phyloP scores from a whole-genome alignment of 2,888 invertebrate species.

The Lycia hirtaria region DNA sequence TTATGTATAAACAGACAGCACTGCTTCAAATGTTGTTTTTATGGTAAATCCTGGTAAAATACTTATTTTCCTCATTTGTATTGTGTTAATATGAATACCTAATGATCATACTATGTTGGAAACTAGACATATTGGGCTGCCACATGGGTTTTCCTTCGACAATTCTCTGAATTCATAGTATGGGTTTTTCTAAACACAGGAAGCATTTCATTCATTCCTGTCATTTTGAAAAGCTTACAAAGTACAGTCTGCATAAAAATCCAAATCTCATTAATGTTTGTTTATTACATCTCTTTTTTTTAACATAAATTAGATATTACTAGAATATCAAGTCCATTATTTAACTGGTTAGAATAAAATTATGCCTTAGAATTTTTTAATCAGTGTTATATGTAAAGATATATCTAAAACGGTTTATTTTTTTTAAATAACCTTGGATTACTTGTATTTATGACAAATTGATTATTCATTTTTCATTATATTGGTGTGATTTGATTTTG shows the following conservation, averaged over 20 bases:
- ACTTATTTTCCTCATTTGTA: slow-evolving; percentile 21
- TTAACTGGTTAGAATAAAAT: not conserved
- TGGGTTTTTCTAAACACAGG: not conserved
- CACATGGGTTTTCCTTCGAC: slow-evolving; percentile 19
- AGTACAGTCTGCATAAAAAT: not conserved
- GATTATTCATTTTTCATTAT: not conserved
- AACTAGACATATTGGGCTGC: slow-evolving; percentile 20
- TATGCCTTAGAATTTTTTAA: not conserved
- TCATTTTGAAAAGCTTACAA: not conserved
- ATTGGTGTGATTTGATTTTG: no score
- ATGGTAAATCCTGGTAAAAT: slow-evolving; percentile 7
- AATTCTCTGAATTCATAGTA: slow-evolving; percentile 4
- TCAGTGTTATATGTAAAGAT: not conserved
- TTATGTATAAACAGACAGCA: not conserved
- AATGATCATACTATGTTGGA: not conserved
- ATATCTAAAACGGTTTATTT: not conserved
- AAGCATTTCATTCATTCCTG: not conserved
- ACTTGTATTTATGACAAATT: not conserved
- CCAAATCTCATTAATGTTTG: not conserved
- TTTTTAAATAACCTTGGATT: not conserved
- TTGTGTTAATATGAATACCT: slow-evolving; percentile 1
- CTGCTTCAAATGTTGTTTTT: not conserved
- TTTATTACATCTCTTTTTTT: no score
- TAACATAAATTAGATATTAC: no score
- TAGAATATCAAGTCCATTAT: no score